Conservation (phyloP, 2,797 vertebrate species). For the Calcarius lapponicus region DNA sequence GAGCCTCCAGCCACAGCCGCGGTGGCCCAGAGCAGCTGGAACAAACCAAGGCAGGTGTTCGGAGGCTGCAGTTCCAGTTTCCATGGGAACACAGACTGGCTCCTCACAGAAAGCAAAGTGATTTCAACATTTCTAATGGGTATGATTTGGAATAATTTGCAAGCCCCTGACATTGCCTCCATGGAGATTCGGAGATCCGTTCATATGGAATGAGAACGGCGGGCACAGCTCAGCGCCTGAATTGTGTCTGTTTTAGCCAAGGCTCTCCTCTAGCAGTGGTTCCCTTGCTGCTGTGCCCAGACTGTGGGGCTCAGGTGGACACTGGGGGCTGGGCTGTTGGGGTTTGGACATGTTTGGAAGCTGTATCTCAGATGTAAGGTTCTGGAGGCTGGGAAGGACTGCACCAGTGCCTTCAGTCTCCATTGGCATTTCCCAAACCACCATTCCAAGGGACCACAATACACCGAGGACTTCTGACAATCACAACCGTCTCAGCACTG, state of each 20-base stretch:
- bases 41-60: neutral
- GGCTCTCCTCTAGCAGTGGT: neutral
- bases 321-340: neutral
- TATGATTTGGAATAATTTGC: neutral
- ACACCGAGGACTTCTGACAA: neutral
- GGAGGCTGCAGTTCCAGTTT: neutral
- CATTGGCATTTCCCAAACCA: neutral
- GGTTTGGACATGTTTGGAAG: neutral
- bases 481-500: neutral
- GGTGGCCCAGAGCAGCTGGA: neutral
- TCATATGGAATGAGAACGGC: neutral
- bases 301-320: neutral
- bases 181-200: rapidly evolving
- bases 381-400: neutral
- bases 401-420: neutral
- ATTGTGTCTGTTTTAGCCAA: rapidly evolving
- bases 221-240: neutral
- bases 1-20: neutral
- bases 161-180: neutral
- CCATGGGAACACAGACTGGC: neutral
- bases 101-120: neutral
- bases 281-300: neutral
- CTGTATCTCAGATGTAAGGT: rapidly evolving
- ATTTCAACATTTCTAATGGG: neutral
- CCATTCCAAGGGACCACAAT: neutral